Percentiles rank a stretch among this genome's conserved stretches.
Evolutionary conservation across 2,888 invertebrate species (phyloP).

Genomic region (Philereme vetulata): DNA sequence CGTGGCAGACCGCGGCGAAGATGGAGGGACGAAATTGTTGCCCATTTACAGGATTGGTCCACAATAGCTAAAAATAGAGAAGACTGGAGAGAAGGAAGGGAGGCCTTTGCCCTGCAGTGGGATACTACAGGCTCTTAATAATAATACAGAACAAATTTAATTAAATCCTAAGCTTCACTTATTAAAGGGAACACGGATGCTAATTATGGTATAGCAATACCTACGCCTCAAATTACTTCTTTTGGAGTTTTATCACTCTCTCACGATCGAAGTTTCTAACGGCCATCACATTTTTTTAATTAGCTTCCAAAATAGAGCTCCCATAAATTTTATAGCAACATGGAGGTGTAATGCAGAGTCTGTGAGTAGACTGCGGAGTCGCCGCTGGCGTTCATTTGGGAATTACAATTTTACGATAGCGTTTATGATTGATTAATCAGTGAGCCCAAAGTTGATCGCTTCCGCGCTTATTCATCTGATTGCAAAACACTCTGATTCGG

Average conservation of each 20-base stretch:
- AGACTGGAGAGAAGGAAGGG: too few relatives aligned
- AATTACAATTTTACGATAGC: constrained; percentile 66
- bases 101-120: too few relatives aligned
- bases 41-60: too few relatives aligned
- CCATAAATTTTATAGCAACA: constrained; percentile 78
- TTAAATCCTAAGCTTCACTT: constrained; percentile 34
- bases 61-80: too few relatives aligned
- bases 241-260: constrained; percentile 72
- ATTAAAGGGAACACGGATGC: constrained; percentile 36
- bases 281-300: constrained; percentile 75
- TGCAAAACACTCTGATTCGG: constrained; percentile 54
- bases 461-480: constrained; percentile 68
- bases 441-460: constrained; percentile 66
- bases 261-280: constrained; percentile 73
- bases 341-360: constrained; percentile 60
- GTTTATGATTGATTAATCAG: constrained; percentile 74
- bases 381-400: constrained; percentile 57
- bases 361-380: constrained; percentile 38
- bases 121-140: too few relatives aligned
- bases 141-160: constrained; percentile 32
- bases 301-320: constrained; percentile 77
- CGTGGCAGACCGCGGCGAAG: too few relatives aligned
- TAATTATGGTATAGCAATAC: constrained; percentile 48
- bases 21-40: too few relatives aligned
- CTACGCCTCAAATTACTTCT: constrained; percentile 55